Conservation (phyloP, 1,140 invertebrate species). For the Micrasema minimum region DNA sequence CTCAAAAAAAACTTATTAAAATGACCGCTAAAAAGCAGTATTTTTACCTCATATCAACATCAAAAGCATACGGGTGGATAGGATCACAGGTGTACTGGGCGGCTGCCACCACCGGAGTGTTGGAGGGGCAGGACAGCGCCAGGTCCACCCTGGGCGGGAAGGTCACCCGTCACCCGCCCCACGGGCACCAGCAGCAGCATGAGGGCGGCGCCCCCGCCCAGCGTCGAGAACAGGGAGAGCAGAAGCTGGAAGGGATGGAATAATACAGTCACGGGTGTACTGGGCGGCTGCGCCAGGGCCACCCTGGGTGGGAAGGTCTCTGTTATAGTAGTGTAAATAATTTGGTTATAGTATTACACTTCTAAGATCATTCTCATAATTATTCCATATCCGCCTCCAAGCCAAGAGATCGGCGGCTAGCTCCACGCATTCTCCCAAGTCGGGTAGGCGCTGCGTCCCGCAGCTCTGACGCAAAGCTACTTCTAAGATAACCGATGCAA, state of each 20-base stretch:
- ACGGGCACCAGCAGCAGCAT: slow-evolving; percentile 77
- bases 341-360: too few relatives aligned
- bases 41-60: slow-evolving; percentile 62
- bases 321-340: too few relatives aligned
- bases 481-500: too few relatives aligned
- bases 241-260: slow-evolving; percentile 67
- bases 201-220: slow-evolving; percentile 75
- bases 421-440: too few relatives aligned
- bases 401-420: too few relatives aligned
- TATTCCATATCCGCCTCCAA: too few relatives aligned
- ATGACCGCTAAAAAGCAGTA: not conserved
- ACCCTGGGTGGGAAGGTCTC: slow-evolving; percentile 70
- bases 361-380: too few relatives aligned
- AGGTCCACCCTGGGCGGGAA: slow-evolving; percentile 73
- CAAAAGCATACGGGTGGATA: slow-evolving; percentile 60
- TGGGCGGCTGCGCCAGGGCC: slow-evolving; percentile 69
- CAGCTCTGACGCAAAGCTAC: too few relatives aligned
- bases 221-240: slow-evolving; percentile 74
- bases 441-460: too few relatives aligned
- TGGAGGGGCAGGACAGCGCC: slow-evolving; percentile 65
- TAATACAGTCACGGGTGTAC: slow-evolving; percentile 69
- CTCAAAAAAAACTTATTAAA: not conserved
- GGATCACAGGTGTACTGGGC: slow-evolving; percentile 68
- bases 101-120: slow-evolving; percentile 56
- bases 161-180: slow-evolving; percentile 73